These are phyloP conservation scores for Halocaridina rubra DNA, from an alignment of 2,888 invertebrate genomes.

Conservation along the genomic window DNA sequence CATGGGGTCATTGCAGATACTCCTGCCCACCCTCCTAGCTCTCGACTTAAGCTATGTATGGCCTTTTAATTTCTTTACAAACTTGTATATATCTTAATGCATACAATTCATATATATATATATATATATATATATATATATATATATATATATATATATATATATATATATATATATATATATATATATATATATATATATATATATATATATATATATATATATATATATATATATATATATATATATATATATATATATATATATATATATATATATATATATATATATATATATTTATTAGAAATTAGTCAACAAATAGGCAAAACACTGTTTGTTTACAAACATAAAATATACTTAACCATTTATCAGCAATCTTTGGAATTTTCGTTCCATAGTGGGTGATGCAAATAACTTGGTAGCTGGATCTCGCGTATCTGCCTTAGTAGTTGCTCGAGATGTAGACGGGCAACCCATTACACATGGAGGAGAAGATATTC, in stretches of 20 bases:
- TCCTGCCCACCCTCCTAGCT: constrained; percentile 71
- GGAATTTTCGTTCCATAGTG: neutral
- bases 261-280: constrained; percentile 6
- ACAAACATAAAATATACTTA: neutral
- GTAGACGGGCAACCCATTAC: constrained; percentile 75
- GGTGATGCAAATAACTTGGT: constrained; percentile 21
- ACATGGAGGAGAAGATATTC: constrained; percentile 76
- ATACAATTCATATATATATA: neutral
- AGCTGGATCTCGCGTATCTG: constrained; percentile 70
- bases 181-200: neutral
- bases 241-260: constrained; percentile 3
- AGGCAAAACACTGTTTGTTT: neutral
- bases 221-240: neutral
- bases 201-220: constrained; percentile 6
- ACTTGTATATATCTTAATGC: neutral
- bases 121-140: neutral
- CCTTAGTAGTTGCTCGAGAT: constrained; percentile 75
- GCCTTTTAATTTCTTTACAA: neutral
- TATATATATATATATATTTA: neutral
- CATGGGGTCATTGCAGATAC: constrained; percentile 73
- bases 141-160: neutral
- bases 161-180: constrained; percentile 5
- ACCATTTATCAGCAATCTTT: neutral
- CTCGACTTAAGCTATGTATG: constrained; percentile 69
- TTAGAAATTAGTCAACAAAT: neutral